These are phyloP conservation scores for Nyctibius bracteatus DNA, from an alignment of 2,113 vertebrate species.

Conservation along the genomic window DNA sequence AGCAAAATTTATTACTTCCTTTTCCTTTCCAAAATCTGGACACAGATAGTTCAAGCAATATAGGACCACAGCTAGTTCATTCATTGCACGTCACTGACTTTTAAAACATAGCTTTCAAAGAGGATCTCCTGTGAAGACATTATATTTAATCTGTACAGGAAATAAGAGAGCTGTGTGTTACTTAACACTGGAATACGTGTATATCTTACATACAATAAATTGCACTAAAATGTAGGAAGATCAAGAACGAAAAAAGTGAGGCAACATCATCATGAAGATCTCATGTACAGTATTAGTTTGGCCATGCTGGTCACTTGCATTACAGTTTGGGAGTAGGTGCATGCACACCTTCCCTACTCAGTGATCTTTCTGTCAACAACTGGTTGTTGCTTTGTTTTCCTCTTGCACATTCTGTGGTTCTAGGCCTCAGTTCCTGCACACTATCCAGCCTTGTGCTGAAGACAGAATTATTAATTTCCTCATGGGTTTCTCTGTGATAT, in stretches of 20 bases:
- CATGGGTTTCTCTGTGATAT: neutral
- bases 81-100: neutral
- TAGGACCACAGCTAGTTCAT: conserved; percentile 29
- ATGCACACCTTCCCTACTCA: neutral
- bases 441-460: neutral
- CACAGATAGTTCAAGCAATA: conserved; percentile 5
- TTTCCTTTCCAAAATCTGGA: conserved; percentile 64
- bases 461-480: neutral
- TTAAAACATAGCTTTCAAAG: neutral
- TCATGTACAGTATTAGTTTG: neutral
- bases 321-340: neutral
- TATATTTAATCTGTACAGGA: neutral
- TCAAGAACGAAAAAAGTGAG: neutral
- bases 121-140: neutral
- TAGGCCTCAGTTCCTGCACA: neutral
- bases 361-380: neutral
- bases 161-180: neutral
- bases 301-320: neutral
- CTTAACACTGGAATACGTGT: neutral
- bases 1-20: conserved; percentile 80
- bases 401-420: neutral
- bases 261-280: neutral
- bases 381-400: neutral
- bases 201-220: neutral
- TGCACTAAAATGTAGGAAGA: neutral